Conservation (phyloP, 2,888 invertebrate species). For the Philereme transversata region DNA sequence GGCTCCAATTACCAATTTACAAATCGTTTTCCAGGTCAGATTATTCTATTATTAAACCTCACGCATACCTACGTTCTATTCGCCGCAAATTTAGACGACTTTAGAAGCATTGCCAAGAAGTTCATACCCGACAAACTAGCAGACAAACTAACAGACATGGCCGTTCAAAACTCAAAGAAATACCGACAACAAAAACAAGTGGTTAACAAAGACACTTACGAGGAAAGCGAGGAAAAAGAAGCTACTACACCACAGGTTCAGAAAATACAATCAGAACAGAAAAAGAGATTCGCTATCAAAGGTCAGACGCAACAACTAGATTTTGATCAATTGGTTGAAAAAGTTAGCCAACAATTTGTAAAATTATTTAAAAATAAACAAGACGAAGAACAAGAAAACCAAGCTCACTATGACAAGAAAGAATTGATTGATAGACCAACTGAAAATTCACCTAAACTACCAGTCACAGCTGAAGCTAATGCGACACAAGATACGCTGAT, state of each 20-base stretch:
- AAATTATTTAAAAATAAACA: slow-evolving; percentile 18
- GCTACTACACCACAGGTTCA: neutral
- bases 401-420: neutral
- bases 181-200: slow-evolving; percentile 14
- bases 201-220: neutral
- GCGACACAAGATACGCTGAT: slow-evolving; percentile 6
- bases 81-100: slow-evolving; percentile 56
- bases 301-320: slow-evolving; percentile 32
- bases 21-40: slow-evolving; percentile 17
- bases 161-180: slow-evolving; percentile 27
- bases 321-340: slow-evolving; percentile 51
- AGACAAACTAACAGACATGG: slow-evolving; percentile 45
- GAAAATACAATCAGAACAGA: slow-evolving; percentile 1
- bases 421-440: neutral
- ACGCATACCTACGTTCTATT: slow-evolving; percentile 43
- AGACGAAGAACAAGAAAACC: slow-evolving; percentile 1
- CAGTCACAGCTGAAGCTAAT: neutral
- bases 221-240: slow-evolving; percentile 2
- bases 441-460: neutral
- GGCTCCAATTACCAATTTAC: neutral
- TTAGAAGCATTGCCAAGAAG: slow-evolving; percentile 51
- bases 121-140: slow-evolving; percentile 48
- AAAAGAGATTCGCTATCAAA: slow-evolving; percentile 24
- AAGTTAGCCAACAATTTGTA: slow-evolving; percentile 48
- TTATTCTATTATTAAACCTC: slow-evolving; percentile 12